Evolutionary conservation across 2,888 invertebrate genomes (phyloP), one percentile per base, ranked within the genome.

Genomic region (Lasiommata megera): DNA sequence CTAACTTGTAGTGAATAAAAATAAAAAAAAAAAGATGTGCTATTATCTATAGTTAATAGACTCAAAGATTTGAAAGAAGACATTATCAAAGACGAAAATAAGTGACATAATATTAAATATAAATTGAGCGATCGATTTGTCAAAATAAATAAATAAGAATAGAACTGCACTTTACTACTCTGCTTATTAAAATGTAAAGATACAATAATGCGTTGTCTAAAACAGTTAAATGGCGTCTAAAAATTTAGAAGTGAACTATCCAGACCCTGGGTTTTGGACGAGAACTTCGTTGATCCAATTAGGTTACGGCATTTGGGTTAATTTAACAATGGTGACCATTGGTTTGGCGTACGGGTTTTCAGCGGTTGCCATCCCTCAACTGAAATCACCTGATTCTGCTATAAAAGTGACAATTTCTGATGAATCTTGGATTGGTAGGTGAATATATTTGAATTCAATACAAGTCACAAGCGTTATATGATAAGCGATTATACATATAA

Each of bases 321-420:
- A 93, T 65, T 70, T 93, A 17, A 92, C 93, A 0, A 88, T 92
- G 16, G 77, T 93, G 11, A 91, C 91, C 60, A 91, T 93, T 0
- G 94, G 94, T 1, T 80, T 94, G 75, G 88, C 90, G 0, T 92
- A 92, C 67, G 93, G 93, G 0, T 94, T 93, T 61, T 90, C 93
- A 1, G 92, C 93, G 5, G 92, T 93, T 5, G 91, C 92, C 0
- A 74, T 93, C 17, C 93, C 93, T 0, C 93, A 93, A 62, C 68
- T 94, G 6, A 67, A 77, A 51, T 68, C 70, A 11, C 56, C 76
- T 0, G 77, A 85, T 41, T 88, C 92, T 14, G 52, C 67, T 1
- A 88, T 93, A 50, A 62, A 67, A 11, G 80, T 92, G 0, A 80
- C 88, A 28, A 62, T 77, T 14, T 63, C 65, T 9, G 92, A 93